Evolutionary conservation across 2,113 vertebrate genomes (phyloP), one percentile per base, ranked within the genome.

Genomic region (Centropus unirufus): DNA sequence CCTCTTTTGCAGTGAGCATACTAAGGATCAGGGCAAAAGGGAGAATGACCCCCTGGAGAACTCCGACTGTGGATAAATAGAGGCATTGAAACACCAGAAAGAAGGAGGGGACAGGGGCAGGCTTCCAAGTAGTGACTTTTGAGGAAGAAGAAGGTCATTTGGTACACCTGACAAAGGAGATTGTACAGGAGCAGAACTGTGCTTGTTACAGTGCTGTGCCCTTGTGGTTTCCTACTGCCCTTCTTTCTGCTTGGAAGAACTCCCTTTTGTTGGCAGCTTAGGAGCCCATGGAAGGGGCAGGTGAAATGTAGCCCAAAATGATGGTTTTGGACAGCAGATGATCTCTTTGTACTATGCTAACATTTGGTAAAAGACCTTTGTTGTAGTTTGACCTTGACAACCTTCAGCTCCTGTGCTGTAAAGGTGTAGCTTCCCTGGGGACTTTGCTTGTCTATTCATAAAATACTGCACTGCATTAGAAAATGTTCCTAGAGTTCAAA

Each of bases 31-130:
- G 34, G 55, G 42, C 59, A 76, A 67, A n/a, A 74, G 77, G 46
- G 62, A 86, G 42, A 84, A 86, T 36, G 23, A 72, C 20, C 3
- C 68, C 17, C 6, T 36, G 64, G 68, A 47, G 46, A 74, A 64
- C 7, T 75, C 36, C 51, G 12, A 23, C 27, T 40, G 27, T 62
- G 66, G 8, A 93, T 81, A 83, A 95, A 95, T 59, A 32, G 64
- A 89, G 76, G 57, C 62, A 92, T 90, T 96, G 83, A 94, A 89
- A 75, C 23, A 64, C 62, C 83, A 90, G 79, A 58, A 92, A 79
- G 90, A 77, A 80, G 64, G 55, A 73, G 10, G 8, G 36, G 36
- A 39, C 2, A 6, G 57, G 36, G 64, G 14, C 3, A 7, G n/a
- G 54, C 29, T 83, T 95, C 75, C 74, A 92, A 89, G 26, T 66